Evolutionary conservation across 35 echinoderm and acorn worm species (phyloP), one percentile per base, ranked within the genome.

Genomic region (Apostichopus parvimensis): DNA sequence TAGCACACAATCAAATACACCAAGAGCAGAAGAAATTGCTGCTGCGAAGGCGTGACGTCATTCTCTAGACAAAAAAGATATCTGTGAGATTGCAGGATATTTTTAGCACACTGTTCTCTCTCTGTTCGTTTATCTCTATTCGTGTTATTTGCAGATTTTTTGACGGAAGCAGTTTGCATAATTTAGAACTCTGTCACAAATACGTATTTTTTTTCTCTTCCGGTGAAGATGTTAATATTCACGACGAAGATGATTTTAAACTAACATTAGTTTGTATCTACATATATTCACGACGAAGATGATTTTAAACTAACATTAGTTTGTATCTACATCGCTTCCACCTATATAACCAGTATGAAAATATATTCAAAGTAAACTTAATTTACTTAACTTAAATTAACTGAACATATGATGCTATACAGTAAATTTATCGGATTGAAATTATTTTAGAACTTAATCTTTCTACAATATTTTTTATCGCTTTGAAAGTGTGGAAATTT

Each of bases 1-100:
- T 91, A 91, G 15, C 72, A 79, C 89, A 79, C 61, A 68, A 91
- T 91, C 89, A 91, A 91, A 79, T 91, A 79, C 71, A 91, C 70
- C 45, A 87, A 55, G 77, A 68, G 89, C 6, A 24, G 71, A 53
- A 79, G 26, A 91, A 91, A 91, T 88, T 88, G 68, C 68, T 88
- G 45, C 79, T 82, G 79, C 86, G 17, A 79, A 53, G 73, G 8
- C 79, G 77, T 91, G 89, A 91, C 89, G 89, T 91, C 89, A 91
- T 91, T 79, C 71, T 57, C 56, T 25, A 79, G 89, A 91, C 89
- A 91, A 91, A 90, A 45, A 78, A 79, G 89, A 77, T 91, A 91
- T 58, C 73, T 78, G 89, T 4, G 62, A 88, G 68, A 88, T 88
- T 60, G 68, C 18, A 84, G 28, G 86, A 72, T 88, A 88, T 88